A percentile compares a stretch with the other conserved stretches of the same genome.
Evolutionary conservation across 2,888 invertebrate genomes (phyloP).

Genomic region (Zeuzera pyrina): DNA sequence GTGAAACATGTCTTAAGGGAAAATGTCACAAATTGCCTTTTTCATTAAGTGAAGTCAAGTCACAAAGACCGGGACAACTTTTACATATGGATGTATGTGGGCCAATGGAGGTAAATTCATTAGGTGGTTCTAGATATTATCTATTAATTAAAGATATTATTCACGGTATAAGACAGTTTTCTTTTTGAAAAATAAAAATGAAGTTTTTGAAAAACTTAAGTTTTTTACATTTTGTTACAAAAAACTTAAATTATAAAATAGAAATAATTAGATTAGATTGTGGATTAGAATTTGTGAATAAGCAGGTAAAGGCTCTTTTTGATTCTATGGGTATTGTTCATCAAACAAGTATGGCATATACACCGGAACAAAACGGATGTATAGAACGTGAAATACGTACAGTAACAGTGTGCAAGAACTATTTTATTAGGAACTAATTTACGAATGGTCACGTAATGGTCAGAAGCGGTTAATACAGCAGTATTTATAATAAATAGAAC

Average conservation of each 20-base stretch:
- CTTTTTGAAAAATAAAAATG: conserved; percentile 1
- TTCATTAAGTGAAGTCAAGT: background rate
- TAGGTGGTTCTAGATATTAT: background rate
- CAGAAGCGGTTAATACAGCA: conserved; percentile 5
- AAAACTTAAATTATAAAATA: background rate
- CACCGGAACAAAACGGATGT: conserved; percentile 10
- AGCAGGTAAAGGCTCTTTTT: background rate
- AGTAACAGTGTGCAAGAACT: conserved; percentile 7
- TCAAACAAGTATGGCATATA: conserved; percentile 6
- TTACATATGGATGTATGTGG: conserved; percentile 1
- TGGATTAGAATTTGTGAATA: background rate
- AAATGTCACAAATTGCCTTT: background rate
- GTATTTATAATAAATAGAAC: conserved; percentile 2
- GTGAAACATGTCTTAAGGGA: background rate
- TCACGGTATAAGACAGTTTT: background rate
- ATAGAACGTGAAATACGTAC: conserved; percentile 9
- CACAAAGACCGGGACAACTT: background rate
- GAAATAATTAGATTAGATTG: background rate
- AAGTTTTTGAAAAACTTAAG: background rate
- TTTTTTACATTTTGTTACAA: background rate
- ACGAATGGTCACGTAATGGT: conserved; percentile 4
- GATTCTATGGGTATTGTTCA: conserved; percentile 3
- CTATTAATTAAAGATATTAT: background rate
- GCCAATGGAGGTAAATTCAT: background rate
- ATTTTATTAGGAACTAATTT: conserved; percentile 2